These are phyloP conservation scores for Petroica traversi DNA, from an alignment of 2,113 vertebrate genomes.

Conservation along the genomic window DNA sequence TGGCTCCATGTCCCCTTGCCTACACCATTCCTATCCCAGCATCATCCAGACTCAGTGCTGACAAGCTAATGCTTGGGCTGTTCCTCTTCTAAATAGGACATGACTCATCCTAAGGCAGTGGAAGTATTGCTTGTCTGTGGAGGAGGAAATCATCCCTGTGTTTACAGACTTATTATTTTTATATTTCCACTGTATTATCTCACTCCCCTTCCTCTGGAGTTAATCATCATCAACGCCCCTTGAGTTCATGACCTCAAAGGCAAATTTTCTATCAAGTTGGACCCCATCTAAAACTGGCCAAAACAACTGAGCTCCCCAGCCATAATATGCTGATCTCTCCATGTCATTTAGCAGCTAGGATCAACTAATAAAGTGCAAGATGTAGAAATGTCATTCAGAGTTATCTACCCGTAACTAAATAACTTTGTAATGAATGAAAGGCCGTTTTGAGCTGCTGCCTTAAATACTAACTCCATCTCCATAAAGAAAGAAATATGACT, in stretches of 20 bases:
- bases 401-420: slow-evolving; percentile 60
- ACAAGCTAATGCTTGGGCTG: background rate
- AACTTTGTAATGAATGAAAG: slow-evolving; percentile 63
- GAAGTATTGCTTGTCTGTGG: background rate
- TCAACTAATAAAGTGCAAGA: slow-evolving; percentile 41
- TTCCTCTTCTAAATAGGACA: background rate
- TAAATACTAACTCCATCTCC: slow-evolving; percentile 47
- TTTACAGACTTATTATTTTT: background rate
- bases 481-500: slow-evolving; percentile 47
- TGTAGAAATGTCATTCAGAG: slow-evolving; percentile 42
- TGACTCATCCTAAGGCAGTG: background rate
- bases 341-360: slow-evolving; percentile 21
- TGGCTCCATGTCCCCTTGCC: background rate
- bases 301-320: background rate
- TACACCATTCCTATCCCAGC: background rate
- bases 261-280: background rate
- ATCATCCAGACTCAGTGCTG: background rate
- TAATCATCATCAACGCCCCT: background rate
- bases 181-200: background rate
- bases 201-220: background rate
- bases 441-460: slow-evolving; percentile 41
- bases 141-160: background rate
- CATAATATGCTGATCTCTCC: background rate
- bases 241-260: background rate
- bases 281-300: background rate